Evolutionary conservation across 2,797 vertebrate genomes (phyloP).

Genomic region (Rhinogobio ventralis): DNA sequence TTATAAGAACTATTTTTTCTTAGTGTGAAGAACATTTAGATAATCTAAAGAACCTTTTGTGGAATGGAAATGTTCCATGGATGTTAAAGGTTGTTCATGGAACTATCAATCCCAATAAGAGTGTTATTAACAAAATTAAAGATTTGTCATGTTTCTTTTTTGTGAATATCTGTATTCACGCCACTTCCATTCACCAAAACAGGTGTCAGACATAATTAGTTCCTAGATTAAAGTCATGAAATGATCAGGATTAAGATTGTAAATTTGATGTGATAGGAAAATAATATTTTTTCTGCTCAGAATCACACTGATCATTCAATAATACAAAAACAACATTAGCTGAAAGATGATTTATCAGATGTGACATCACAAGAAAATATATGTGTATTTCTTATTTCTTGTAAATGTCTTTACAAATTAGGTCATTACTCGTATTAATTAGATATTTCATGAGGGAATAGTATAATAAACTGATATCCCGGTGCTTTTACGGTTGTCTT

Average conservation of each 20-base stretch:
- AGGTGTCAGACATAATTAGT: neutral
- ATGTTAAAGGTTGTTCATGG: neutral
- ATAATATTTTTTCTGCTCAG: neutral
- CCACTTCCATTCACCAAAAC: neutral
- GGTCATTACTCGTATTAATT: neutral
- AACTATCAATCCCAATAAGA: neutral
- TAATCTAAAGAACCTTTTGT: neutral
- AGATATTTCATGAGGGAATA: neutral
- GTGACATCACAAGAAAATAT: neutral
- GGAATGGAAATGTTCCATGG: neutral
- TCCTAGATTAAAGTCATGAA: neutral
- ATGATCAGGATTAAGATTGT: neutral
- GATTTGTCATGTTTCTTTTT: neutral
- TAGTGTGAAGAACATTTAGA: neutral
- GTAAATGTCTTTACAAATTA: neutral
- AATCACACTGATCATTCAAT: neutral
- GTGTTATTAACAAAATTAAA: neutral
- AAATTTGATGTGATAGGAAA: neutral
- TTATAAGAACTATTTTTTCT: neutral
- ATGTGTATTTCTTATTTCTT: neutral
- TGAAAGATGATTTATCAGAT: neutral
- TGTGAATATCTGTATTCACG: constrained; percentile 1
- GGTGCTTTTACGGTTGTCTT: neutral
- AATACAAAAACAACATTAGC: neutral
- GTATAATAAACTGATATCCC: neutral